Evolutionary conservation across 2,797 vertebrate genomes (phyloP), one percentile per base, ranked within the genome.

Genomic region (Pagetopsis macropterus): DNA sequence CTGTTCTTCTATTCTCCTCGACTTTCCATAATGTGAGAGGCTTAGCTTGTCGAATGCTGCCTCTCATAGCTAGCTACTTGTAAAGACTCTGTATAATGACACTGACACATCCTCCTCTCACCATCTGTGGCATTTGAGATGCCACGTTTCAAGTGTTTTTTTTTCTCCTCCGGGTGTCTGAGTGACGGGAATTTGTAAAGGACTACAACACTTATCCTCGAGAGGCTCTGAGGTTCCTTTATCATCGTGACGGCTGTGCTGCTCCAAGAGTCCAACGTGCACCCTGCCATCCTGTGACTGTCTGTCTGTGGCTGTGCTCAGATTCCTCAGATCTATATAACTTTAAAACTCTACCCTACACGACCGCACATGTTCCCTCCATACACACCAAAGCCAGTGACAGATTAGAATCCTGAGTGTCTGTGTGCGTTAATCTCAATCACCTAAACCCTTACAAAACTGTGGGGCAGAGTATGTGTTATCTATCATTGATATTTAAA

Each of bases 121-220:
- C 33, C 9, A 37, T 37, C 33, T 9, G 33, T 37, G 33, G 33
- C 33, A 37, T 37, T 37, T 37, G 33, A 37, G 33, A 9, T 7
- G 33, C 8, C 33, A 37, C 33, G 33, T 37, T 37, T 37, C 7
- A 37, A 37, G 33, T 37, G 33, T 15, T 9, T 46, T 56, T 79
- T 11, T 68, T 49, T 54, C 17, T 23, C 8, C 56, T 21, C 57
- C 23, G 9, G 2, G 9, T 76, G 46, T 68, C 63, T 72, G 41
- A 55, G 21, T 51, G 45, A 72, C 15, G 19, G 69, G 67, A 77
- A 91, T 88, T 92, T 93, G 91, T 84, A 87, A 93, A 93, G 91
- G 90, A 90, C 91, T 93, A 88, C 85, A 91, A 88, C 85, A 91
- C 84, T 69, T 70, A 64, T 56, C 75, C 78, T 82, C 41, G 23